Base-by-base conservation (phyloP, 2,888 invertebrate species). In the Acrobasis repandana region DNA sequence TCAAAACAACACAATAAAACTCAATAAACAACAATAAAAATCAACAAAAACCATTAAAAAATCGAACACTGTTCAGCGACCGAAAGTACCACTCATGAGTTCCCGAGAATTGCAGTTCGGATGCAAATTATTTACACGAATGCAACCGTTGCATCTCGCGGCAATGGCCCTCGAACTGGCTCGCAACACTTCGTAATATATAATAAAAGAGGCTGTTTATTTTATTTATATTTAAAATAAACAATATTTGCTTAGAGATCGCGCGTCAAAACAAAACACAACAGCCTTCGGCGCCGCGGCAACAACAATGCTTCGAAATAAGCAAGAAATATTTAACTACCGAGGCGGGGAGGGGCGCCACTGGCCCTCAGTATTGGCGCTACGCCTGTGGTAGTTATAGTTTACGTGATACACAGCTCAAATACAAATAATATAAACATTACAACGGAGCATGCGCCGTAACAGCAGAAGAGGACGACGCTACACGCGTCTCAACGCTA, bases 401-500 rank as follows among this genome's bases (percentile, higher is more conserved):
- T 93, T 93, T 93, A 93, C 93, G 86, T 89, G 93, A 93, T 93
- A 93, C 92, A 93, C 92, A 92, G 90, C 92, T 92, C 90, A 91
- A 93, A 92, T 93, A 93, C 93, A 93, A 93, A 93, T 93, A 93
- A 93, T 93, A 93, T 93, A 93, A 93, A 93, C 93, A 93, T 91
- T 89, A 86, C 86, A 80, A 73, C 86, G 68, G 90, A 84, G 92
- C 92, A 92, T 92, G 92, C 90, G 92, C 92, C 63, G 78, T 89
- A 67, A 68, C 64, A 47, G 67, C 82, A 77, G 90, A 91, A 81
- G 79, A 86, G 74, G 91, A 91, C 81, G 79, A 72, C 73, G 71
- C 76, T 72, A 86, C 68, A 66, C 61, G 63, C 60, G 63, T 63
- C 50, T 60, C 59, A 57, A 33, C 63, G 60, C 61, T 28, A 46